phyloP scores from a whole-genome alignment of 2,888 invertebrate species.

The Rhogogaster chlorosoma region DNA sequence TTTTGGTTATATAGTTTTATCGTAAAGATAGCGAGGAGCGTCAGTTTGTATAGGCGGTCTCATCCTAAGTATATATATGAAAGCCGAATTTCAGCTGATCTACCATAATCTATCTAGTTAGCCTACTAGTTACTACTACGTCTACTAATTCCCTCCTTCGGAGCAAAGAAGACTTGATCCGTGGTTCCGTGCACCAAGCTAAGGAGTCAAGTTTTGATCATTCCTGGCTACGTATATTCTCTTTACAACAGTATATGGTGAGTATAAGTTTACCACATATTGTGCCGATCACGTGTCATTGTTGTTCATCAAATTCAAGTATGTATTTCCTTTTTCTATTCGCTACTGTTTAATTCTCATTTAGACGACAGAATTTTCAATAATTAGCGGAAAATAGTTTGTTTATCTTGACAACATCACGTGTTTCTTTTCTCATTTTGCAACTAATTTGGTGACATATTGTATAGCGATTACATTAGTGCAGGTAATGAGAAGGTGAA shows the following conservation, averaged over 20 bases:
- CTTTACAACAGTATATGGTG: not conserved
- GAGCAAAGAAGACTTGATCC: not conserved
- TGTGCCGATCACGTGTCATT: not conserved
- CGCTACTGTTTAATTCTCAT: not conserved
- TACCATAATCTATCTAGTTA: constrained; percentile 16
- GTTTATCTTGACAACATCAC: not conserved
- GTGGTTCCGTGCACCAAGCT: not conserved
- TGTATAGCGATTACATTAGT: not conserved
- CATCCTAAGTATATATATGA: constrained; percentile 35
- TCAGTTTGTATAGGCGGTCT: constrained; percentile 41
- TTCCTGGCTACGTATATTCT: not conserved
- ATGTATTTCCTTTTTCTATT: not conserved
- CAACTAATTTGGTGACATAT: not conserved
- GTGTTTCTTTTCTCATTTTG: not conserved
- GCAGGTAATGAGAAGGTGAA: not conserved
- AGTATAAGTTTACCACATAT: not conserved
- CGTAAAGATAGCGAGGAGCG: constrained; percentile 10
- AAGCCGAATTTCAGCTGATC: not conserved
- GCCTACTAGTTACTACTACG: constrained; percentile 10
- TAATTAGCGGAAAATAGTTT: not conserved
- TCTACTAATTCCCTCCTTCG: not conserved
- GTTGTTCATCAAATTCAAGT: not conserved
- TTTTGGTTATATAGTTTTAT: not conserved
- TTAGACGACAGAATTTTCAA: not conserved
- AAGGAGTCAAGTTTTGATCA: not conserved